Evolutionary conservation across 1,140 invertebrate species (phyloP).

Genomic region (Caenorhabditis remanei): DNA sequence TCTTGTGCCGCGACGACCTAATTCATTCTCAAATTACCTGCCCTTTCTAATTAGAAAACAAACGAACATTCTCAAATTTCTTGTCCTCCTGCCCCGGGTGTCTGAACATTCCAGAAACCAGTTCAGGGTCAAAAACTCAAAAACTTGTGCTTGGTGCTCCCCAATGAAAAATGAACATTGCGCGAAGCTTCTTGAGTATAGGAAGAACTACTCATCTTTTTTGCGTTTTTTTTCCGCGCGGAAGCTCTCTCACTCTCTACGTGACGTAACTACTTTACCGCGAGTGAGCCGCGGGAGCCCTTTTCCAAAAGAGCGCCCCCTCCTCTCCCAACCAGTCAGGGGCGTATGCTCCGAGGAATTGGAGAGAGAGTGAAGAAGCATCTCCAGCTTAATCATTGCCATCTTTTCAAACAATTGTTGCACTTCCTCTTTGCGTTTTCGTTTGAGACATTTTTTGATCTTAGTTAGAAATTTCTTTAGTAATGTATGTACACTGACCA

Average conservation of each 20-base stretch:
- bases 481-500: no score
- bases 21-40: no score
- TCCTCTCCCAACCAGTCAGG: not conserved
- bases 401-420: conserved; percentile 45
- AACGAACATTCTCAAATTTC: no score
- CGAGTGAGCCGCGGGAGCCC: not conserved
- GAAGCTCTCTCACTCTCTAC: conserved; percentile 1
- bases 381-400: conserved; percentile 2
- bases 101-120: no score
- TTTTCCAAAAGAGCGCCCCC: not conserved
- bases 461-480: no score
- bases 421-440: not conserved
- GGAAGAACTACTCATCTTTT: conserved; percentile 1
- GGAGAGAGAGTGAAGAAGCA: not conserved
- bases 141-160: no score
- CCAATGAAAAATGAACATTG: no score
- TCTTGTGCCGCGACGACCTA: no score
- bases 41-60: no score
- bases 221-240: conserved; percentile 1
- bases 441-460: no score
- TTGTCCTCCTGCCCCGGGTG: no score
- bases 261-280: not conserved
- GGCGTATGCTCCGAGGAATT: not conserved
- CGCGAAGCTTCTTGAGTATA: not conserved
- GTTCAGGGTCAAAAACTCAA: no score